Base-by-base conservation (phyloP, 2,888 invertebrate species). In the Brachypterus glaber region DNA sequence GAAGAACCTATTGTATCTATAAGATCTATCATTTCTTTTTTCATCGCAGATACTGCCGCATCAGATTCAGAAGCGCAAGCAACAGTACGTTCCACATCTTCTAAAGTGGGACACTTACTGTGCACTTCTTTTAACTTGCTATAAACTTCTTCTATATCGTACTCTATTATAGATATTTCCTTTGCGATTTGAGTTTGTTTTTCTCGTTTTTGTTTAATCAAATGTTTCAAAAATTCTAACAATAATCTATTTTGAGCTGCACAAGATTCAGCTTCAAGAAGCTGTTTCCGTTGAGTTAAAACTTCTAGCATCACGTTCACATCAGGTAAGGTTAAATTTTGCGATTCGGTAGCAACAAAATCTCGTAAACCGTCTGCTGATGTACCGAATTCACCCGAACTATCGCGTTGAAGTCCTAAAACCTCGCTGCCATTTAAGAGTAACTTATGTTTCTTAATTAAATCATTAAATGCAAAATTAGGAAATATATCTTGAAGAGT, bases 241-340 rank as follows among this genome's bases (percentile, higher is more conserved):
- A 91, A 65, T n/a, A 92, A 67, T 44, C 82, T 73, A 55, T 85
- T 84, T 61, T 90, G 87, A 1, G 84, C 80, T 2, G 76, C 81
- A 50, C 78, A 80, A 30, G 78, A 81, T 64, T 89, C 88, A 0
- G 85, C 82, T 61, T 89, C 85, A 14, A 91, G 67, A 32, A 85
- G 69, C 35, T 83, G 78, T 62, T 87, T 88, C 40, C 86, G 73
- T 43, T 85, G 79, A 3, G 80, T 79, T 35, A 91, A 68, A 37
- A 87, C 74, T 52, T 85, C 84, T 37, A 91, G 66, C 74, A 91
- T 79, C 1, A 79, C 75, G 55, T 88, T 86, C 1, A 91, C 82
- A 57, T 89, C 87, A 0, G 81, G 76, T 31, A 89, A 67, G 15
- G 81, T 77, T 32, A 90, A 67, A 55, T 79, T 77, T 21, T 81